A percentile compares a stretch with the other conserved stretches of the same genome.
Evolutionary conservation across 2,888 invertebrate genomes (phyloP).

Genomic region (Leptinotarsa haldemani): DNA sequence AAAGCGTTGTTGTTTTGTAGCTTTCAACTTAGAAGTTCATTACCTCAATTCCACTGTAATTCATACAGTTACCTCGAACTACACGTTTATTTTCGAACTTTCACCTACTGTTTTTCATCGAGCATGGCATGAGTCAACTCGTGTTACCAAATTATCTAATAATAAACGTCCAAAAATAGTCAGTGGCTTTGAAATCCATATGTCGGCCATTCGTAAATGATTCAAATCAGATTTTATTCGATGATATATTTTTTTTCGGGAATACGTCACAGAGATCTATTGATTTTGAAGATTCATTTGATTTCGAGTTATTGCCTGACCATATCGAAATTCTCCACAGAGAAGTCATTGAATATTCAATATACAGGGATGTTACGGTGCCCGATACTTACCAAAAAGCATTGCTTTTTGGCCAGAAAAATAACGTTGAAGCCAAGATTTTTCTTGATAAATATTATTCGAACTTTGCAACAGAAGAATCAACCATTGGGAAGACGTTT

Average conservation of each 20-base stretch:
- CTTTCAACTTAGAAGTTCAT: background rate
- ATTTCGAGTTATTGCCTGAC: background rate
- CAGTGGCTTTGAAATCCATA: constrained; percentile 14
- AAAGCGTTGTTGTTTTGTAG: too few relatives aligned
- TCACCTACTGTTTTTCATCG: constrained; percentile 23
- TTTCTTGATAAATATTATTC: too few relatives aligned
- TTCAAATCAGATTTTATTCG: constrained; percentile 4
- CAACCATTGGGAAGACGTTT: too few relatives aligned
- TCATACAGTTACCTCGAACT: constrained; percentile 1
- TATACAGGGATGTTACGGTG: too few relatives aligned
- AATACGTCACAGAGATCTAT: background rate
- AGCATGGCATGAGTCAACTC: constrained; percentile 29
- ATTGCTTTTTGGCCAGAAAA: too few relatives aligned
- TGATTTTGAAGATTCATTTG: background rate
- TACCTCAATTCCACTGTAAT: background rate
- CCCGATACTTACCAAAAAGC: too few relatives aligned
- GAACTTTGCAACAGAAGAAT: too few relatives aligned
- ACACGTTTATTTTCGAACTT: constrained; percentile 16
- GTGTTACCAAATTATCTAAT: constrained; percentile 23
- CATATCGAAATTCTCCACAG: background rate
- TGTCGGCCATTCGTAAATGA: constrained; percentile 11
- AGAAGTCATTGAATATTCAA: too few relatives aligned
- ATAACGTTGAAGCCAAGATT: too few relatives aligned
- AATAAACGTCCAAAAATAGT: constrained; percentile 20
- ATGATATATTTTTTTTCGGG: background rate